Evolutionary conservation across 1,140 invertebrate genomes (phyloP), one percentile per base, ranked within the genome.

Genomic region (Chionoecetes opilio): DNA sequence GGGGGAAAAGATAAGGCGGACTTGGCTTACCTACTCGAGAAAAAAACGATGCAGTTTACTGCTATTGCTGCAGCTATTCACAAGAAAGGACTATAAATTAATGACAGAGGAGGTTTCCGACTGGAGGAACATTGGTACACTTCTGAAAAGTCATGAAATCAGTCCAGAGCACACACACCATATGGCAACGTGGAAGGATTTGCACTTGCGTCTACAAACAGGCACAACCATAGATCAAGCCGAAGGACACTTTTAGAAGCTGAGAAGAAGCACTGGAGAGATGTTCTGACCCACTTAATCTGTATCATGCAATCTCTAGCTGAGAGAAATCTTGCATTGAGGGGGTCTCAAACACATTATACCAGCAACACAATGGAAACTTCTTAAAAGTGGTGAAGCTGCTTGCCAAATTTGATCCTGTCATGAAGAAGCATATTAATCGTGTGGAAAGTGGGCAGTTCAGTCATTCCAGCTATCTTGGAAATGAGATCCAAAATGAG

Each of bases 211-310:
- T 86, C 29, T 86, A 3, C 29, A 17, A 17, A 86, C 14, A 3
- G 84, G 32, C 5, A 86, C 5, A 26, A 86, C 84, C 2, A 86
- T 86, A 31, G 84, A 86, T 31, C 14, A 86, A 86, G 29, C 84
- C 3, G 84, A 86, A 86, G 14, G 29, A 31, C 14, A 17, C 88
- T 90, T 2, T 41, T 90, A 3, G 88, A 90, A n/a, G 85, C 85
- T 29, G 85, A 86, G 32, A 86, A 86, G 82, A 86, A 26, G 9
- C 85, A 31, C 85, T 90, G 88, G 88, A 90, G 34, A 90, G 88
- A 90, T 90, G 88, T 90, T n/a, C 88, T 90, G 35, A 90, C 38
- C 3, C 88, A n/a, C 88, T 90, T 37, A 90, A 37, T 90, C 88
- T 3, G 5, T 29, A 90, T 90, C n/a, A 90, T 90, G 5, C 38